Evolutionary conservation across 2,113 vertebrate species (phyloP).

Genomic region (Prinia subflava): DNA sequence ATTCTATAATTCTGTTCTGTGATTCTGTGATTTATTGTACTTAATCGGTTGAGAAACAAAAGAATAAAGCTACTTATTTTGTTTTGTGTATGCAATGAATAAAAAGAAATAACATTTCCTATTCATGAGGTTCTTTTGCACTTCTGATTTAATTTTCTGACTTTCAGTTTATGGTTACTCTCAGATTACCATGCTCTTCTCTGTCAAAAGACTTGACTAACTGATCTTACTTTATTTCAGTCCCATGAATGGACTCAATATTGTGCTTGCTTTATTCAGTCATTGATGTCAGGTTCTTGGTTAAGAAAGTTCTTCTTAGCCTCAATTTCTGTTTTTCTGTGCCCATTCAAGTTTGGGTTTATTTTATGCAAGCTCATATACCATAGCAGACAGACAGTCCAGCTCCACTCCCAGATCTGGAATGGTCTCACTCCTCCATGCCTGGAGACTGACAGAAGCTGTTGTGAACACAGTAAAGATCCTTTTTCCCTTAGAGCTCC

Average conservation of each 20-base stretch:
- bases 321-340: not conserved
- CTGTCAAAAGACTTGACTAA: not conserved
- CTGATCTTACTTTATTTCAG: not conserved
- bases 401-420: not conserved
- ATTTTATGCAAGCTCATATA: not conserved
- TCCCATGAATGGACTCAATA: not conserved
- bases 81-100: not conserved
- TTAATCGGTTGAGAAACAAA: not conserved
- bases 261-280: not conserved
- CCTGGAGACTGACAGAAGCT: not conserved
- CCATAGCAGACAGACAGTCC: not conserved
- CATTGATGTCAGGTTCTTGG: not conserved
- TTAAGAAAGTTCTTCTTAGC: not conserved
- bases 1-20: not conserved
- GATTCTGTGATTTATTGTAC: not conserved
- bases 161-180: not conserved
- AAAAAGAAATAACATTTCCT: not conserved
- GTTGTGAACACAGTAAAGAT: not conserved
- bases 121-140: not conserved
- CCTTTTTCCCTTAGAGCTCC: not conserved
- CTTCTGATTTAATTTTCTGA: not conserved
- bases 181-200: not conserved
- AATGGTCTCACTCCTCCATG: rapidly evolving
- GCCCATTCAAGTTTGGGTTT: not conserved
- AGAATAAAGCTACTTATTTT: not conserved